phyloP scores from a whole-genome alignment of 2,113 vertebrate species.

The Protobothrops flavoviridis region DNA sequence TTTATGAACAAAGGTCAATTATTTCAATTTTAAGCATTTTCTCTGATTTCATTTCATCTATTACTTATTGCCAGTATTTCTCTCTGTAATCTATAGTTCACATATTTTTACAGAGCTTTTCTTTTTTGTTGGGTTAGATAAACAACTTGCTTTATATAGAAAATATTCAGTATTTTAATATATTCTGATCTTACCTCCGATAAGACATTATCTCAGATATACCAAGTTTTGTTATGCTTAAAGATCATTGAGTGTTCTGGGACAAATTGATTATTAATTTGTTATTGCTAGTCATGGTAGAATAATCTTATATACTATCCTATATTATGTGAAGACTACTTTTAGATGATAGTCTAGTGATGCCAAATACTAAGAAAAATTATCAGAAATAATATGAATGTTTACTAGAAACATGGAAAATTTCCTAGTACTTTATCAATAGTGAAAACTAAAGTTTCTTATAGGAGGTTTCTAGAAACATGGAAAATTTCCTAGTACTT shows the following conservation, averaged over 20 bases:
- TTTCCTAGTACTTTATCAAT: too few species aligned
- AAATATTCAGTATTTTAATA: too few species aligned
- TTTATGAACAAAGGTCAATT: background rate
- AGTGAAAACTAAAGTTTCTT: too few species aligned
- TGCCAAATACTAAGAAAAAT: background rate
- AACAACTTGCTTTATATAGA: too few species aligned
- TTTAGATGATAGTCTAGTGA: background rate
- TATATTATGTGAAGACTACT: background rate
- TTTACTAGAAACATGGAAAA: too few species aligned
- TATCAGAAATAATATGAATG: background rate
- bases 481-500: too few species aligned
- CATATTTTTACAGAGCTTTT: too few species aligned
- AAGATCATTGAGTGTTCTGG: background rate
- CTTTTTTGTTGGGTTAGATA: too few species aligned
- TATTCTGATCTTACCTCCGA: background rate
- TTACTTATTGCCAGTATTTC: background rate
- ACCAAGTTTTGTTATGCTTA: background rate
- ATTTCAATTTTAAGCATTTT: background rate
- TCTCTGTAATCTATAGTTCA: too few species aligned
- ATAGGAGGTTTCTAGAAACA: too few species aligned
- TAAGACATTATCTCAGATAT: background rate
- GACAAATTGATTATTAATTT: background rate
- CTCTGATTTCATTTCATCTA: background rate
- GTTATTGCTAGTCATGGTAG: background rate
- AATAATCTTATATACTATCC: background rate